Percentiles rank a stretch among this genome's conserved stretches.
Evolutionary conservation across 2,888 invertebrate genomes (phyloP).

Genomic region (Elmis aenea): DNA sequence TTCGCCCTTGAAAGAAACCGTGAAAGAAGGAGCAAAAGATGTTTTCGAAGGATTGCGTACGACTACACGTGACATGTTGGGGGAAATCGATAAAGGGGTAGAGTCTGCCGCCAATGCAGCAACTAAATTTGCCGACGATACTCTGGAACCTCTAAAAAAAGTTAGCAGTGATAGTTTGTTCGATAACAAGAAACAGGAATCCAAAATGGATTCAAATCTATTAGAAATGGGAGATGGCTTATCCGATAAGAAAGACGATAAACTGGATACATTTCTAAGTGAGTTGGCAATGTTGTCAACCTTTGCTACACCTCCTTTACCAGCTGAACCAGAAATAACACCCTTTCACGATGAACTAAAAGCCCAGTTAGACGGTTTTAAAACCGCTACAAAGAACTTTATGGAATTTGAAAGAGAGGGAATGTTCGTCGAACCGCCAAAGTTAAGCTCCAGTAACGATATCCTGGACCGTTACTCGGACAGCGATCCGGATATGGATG

Average conservation of each 20-base stretch:
- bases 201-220: conserved; percentile 40
- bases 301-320: conserved; percentile 15
- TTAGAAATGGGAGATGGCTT: conserved; percentile 42
- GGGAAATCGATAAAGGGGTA: conserved; percentile 45
- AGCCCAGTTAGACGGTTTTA: conserved; percentile 24
- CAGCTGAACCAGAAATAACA: conserved; percentile 25
- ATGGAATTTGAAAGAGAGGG: conserved; percentile 38
- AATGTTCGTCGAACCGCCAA: conserved; percentile 7
- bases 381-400: conserved; percentile 35
- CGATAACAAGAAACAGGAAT: conserved; percentile 14
- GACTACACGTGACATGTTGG: conserved; percentile 33
- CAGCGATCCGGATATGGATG: conserved; percentile 54
- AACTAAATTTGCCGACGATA: conserved; percentile 28
- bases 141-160: conserved; percentile 18
- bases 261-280: conserved; percentile 38
- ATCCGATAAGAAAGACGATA: conserved; percentile 35
- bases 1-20: conserved; percentile 40
- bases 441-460: conserved; percentile 29
- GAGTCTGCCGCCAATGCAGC: conserved; percentile 36
- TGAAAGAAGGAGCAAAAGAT: conserved; percentile 34
- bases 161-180: conserved; percentile 16
- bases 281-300: conserved; percentile 31
- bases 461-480: conserved; percentile 56
- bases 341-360: conserved; percentile 17
- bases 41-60: conserved; percentile 40